phyloP scores from a whole-genome alignment of 2,797 vertebrate species.

The Coilia nasus region DNA sequence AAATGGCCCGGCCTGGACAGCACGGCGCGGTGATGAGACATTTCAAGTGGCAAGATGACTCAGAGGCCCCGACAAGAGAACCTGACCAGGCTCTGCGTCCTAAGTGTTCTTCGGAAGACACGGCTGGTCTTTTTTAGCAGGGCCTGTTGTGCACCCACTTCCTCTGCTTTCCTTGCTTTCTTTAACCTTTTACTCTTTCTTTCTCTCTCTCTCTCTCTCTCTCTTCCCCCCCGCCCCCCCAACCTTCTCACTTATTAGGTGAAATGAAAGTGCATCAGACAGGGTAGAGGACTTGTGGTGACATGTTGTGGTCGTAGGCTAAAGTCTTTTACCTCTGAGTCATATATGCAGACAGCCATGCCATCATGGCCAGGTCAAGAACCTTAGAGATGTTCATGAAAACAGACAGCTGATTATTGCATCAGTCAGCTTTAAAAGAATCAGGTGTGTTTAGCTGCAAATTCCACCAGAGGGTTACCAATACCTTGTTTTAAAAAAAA shows the following conservation, averaged over 20 bases:
- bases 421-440: not conserved
- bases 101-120: slow-evolving; percentile 28
- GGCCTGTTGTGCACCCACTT: not conserved
- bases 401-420: not conserved
- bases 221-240: slow-evolving; percentile 56
- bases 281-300: not conserved
- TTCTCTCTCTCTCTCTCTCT: not conserved
- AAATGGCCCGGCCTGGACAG: slow-evolving; percentile 68
- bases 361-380: not conserved
- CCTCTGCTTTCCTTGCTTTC: not conserved
- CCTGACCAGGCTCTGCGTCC: slow-evolving; percentile 63
- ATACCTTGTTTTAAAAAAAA: not conserved
- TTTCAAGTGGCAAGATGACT: slow-evolving; percentile 65
- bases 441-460: too few species aligned
- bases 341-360: not conserved
- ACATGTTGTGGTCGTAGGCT: not conserved
- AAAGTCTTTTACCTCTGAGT: not conserved
- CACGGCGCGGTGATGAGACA: slow-evolving; percentile 64
- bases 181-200: not conserved
- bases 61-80: slow-evolving; percentile 62
- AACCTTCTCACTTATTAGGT: not conserved
- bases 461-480: not conserved
- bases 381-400: not conserved
- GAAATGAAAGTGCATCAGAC: not conserved
- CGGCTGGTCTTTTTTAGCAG: not conserved